A percentile compares a stretch with the other conserved stretches of the same genome.
Conservation (phyloP, 2,113 vertebrate species). For the Aleadryas rufinucha region DNA sequence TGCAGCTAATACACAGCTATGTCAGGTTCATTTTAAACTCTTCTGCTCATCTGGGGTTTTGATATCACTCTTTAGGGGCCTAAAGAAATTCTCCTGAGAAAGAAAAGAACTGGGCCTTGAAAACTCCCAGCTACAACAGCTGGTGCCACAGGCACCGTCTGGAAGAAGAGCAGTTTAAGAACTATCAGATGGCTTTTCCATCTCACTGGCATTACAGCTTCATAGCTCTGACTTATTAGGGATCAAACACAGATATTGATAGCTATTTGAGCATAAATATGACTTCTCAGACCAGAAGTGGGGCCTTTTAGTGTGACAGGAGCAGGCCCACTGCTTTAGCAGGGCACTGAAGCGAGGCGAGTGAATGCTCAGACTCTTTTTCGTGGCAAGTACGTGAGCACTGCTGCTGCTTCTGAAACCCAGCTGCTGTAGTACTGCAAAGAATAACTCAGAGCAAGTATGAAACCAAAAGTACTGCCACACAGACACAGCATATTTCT, state of each 20-base stretch:
- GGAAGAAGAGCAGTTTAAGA: background rate
- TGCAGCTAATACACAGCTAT: background rate
- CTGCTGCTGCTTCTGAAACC: background rate
- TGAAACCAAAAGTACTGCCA: slow-evolving; percentile 15
- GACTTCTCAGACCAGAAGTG: background rate
- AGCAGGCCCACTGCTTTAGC: background rate
- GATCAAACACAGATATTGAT: background rate
- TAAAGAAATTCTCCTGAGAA: background rate
- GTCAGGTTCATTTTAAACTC: background rate
- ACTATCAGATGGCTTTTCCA: background rate
- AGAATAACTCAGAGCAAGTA: background rate
- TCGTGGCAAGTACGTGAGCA: rapidly evolving
- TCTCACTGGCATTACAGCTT: background rate
- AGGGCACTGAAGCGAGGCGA: rapidly evolving
- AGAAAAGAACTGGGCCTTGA: background rate
- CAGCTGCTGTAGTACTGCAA: background rate
- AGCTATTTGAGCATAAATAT: background rate
- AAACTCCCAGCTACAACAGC: background rate
- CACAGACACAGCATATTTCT: background rate
- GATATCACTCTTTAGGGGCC: background rate
- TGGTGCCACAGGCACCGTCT: background rate
- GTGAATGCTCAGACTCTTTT: background rate
- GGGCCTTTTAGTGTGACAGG: background rate
- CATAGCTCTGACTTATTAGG: background rate
- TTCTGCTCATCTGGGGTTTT: background rate